These are phyloP conservation scores for Phoebastria nigripes DNA, from an alignment of 2,797 vertebrate genomes.

Conservation along the genomic window DNA sequence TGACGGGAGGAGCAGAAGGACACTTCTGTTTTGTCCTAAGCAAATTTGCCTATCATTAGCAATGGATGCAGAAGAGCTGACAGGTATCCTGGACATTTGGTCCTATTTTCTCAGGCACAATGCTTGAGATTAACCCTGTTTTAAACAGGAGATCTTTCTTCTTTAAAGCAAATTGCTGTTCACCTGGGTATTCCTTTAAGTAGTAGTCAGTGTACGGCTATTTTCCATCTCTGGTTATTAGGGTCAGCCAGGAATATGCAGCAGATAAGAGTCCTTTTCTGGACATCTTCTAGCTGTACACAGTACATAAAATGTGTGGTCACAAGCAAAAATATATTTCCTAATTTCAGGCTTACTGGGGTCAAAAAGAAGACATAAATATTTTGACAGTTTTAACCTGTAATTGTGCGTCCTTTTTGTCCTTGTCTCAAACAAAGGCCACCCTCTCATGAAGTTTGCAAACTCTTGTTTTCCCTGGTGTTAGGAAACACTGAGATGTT, in stretches of 20 bases:
- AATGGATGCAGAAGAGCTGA: not conserved
- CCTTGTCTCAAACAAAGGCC: not conserved
- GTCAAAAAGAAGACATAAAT: not conserved
- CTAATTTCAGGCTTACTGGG: not conserved
- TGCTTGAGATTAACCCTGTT: not conserved
- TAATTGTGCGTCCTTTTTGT: not conserved
- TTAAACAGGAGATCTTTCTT: not conserved
- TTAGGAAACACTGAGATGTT: not conserved
- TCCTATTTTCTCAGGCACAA: not conserved
- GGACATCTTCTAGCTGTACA: not conserved
- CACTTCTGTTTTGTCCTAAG: not conserved
- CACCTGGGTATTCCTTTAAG: not conserved
- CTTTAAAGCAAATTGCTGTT: not conserved
- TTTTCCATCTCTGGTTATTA: not conserved
- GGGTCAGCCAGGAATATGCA: not conserved
- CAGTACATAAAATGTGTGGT: not conserved
- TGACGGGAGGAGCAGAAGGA: not conserved
- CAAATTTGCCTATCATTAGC: not conserved
- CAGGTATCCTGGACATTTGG: not conserved
- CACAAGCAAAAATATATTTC: not conserved
- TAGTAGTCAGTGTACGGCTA: not conserved
- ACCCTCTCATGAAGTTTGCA: not conserved
- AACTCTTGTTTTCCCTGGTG: not conserved
- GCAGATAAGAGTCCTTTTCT: not conserved
- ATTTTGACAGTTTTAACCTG: not conserved